Base-by-base conservation (phyloP, 2,113 vertebrate genomes). In the Labrus mixtus region DNA sequence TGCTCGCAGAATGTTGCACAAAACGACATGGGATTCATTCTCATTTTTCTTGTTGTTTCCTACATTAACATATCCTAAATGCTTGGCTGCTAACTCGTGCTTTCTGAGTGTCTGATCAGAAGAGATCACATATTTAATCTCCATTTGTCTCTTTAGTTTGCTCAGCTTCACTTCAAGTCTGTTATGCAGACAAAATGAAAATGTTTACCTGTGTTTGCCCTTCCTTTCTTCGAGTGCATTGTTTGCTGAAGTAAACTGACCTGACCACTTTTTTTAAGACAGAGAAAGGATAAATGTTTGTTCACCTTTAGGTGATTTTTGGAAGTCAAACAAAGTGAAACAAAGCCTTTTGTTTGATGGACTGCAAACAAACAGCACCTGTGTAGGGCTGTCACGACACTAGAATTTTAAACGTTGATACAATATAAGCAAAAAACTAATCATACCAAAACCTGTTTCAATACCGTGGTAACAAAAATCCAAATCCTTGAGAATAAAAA, bases 241-340 rank as follows among this genome's bases (percentile, higher is more conserved):
- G 20, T 78, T 41, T 57, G 10, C 20, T 59, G 1, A 1, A 7
- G 23, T 37, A 62, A 61, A 62, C 23, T 46, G 4, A 0, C 43
- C 46, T 17, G 43, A 39, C 23, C 11, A 17, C 45, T 45, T 78
- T 74, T 74, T 79, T 63, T 33, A 58, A 75, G 58, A 67, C 19
- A 20, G 25, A 50, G 8, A 77, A 59, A 64, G 45, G 53, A 64
- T 46, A n/a, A 54, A 65, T 80, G 78, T 84, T 87, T 85, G 63
- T 57, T 82, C 25, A 68, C 0, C 23, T 20, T 23, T 19, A 37
- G 2, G 1, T 15, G 23, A 63, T 61, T 79, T 79, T 59, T 60
- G 81, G 37, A 80, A 73, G 53, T 70, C 48, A 72, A 78, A 68
- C 71, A 68, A 15, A 1, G 20, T 56, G n/a, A n/a, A n/a, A n/a